phyloP scores from a whole-genome alignment of 2,113 vertebrate genomes.

The Carettochelys insculpta region DNA sequence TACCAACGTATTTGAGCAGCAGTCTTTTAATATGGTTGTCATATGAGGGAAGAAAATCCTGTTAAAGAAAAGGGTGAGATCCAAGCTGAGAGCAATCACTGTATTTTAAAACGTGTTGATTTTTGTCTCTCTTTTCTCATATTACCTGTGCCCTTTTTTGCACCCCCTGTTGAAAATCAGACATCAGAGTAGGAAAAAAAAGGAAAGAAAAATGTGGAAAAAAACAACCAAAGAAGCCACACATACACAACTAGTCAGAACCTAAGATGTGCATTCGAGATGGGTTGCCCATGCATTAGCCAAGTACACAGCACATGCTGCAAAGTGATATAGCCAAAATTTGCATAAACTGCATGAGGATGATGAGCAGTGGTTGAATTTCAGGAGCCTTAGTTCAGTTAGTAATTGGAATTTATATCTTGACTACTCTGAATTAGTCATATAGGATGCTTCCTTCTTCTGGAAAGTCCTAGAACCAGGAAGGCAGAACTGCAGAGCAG shows the following conservation, averaged over 20 bases:
- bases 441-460: not conserved
- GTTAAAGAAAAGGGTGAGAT: not conserved
- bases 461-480: not conserved
- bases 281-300: not conserved
- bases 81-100: not conserved
- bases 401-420: not conserved
- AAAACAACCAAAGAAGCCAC: not conserved
- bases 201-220: not conserved
- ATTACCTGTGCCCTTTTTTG: not conserved
- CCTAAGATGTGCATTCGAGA: not conserved
- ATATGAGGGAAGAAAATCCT: not conserved
- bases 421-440: not conserved
- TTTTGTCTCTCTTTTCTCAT: not conserved
- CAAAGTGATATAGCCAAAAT: not conserved
- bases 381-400: no score
- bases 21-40: not conserved
- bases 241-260: not conserved
- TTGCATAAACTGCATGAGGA: not conserved
- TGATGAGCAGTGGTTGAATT: not conserved
- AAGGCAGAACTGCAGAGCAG: not conserved
- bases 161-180: not conserved
- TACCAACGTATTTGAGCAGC: not conserved
- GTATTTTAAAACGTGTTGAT: not conserved
- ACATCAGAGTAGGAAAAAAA: rapidly evolving
- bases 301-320: not conserved